Percentiles rank a stretch among this genome's conserved stretches.
Conservation (phyloP, 2,888 invertebrate species). For the Caenorhabditis sp. region DNA sequence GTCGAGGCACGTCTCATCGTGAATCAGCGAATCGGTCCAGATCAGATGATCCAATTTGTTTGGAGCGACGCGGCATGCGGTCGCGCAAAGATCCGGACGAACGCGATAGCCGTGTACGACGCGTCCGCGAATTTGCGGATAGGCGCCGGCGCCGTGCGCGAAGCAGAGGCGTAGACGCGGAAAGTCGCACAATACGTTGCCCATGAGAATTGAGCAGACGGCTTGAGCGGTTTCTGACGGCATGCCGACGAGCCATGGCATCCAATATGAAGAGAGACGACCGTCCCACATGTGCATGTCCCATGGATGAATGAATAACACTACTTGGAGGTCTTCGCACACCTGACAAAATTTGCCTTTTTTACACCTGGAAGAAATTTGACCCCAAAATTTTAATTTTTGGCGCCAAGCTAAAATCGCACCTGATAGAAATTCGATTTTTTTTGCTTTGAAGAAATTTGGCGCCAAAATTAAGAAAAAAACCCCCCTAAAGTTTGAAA, state of each 20-base stretch:
- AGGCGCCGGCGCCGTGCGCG: conserved; percentile 75
- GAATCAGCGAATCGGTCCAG: conserved; percentile 75
- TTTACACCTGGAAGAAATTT: too few relatives aligned
- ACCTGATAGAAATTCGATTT: too few relatives aligned
- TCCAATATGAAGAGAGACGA: conserved; percentile 74
- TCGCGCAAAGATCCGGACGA: conserved; percentile 75
- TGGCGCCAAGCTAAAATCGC: too few relatives aligned
- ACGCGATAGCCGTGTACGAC: conserved; percentile 74
- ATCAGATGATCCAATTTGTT: conserved; percentile 72
- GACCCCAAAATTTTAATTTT: too few relatives aligned
- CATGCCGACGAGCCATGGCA: conserved; percentile 77
- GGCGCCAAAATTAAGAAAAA: too few relatives aligned
- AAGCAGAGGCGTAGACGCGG: conserved; percentile 74
- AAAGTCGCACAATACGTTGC: conserved; percentile 74
- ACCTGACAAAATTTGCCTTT: conserved; percentile 72
- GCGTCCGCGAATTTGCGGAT: conserved; percentile 75
- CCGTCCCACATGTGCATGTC: conserved; percentile 74
- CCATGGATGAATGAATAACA: conserved; percentile 77
- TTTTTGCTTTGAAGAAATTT: too few relatives aligned
- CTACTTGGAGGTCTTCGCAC: conserved; percentile 73
- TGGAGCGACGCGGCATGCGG: conserved; percentile 72
- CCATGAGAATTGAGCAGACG: conserved; percentile 74
- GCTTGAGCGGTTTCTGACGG: conserved; percentile 75
- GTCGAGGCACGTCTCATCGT: conserved; percentile 73
- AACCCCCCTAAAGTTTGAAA: too few relatives aligned